phyloP scores from a whole-genome alignment of 2,888 invertebrate genomes.

The Andrena marginata region DNA sequence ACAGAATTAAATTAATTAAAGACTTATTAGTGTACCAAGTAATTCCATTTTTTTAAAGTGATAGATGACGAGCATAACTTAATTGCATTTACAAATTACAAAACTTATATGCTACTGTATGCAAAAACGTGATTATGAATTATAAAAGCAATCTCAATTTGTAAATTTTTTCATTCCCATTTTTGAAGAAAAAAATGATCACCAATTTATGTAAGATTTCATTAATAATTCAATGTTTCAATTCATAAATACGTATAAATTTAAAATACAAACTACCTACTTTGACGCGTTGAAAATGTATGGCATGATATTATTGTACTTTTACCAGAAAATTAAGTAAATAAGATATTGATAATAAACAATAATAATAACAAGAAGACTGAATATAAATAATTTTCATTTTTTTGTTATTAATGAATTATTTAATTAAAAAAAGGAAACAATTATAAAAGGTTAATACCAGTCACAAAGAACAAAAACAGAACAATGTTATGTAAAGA shows the following conservation, averaged over 20 bases:
- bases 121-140: slow-evolving; percentile 12
- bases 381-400: slow-evolving; percentile 2
- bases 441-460: slow-evolving; percentile 42
- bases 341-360: background rate
- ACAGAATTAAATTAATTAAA: slow-evolving; percentile 26
- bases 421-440: slow-evolving; percentile 7
- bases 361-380: background rate
- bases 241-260: slow-evolving; percentile 12
- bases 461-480: slow-evolving; percentile 30
- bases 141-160: background rate
- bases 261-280: slow-evolving; percentile 7
- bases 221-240: background rate
- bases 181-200: background rate
- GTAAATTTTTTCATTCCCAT: background rate
- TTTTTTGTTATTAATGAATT: slow-evolving; percentile 1
- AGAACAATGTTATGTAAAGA: slow-evolving; percentile 30
- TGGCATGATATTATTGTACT: background rate
- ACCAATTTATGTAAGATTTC: background rate
- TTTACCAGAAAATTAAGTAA: background rate
- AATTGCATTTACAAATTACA: slow-evolving; percentile 26
- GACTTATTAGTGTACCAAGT: slow-evolving; percentile 18
- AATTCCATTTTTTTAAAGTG: slow-evolving; percentile 10
- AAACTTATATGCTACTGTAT: slow-evolving; percentile 23
- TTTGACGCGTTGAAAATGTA: background rate
- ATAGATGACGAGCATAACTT: slow-evolving; percentile 27